Evolutionary conservation across 2,888 invertebrate species (phyloP).

Genomic region (Stictocephala bisonia): DNA sequence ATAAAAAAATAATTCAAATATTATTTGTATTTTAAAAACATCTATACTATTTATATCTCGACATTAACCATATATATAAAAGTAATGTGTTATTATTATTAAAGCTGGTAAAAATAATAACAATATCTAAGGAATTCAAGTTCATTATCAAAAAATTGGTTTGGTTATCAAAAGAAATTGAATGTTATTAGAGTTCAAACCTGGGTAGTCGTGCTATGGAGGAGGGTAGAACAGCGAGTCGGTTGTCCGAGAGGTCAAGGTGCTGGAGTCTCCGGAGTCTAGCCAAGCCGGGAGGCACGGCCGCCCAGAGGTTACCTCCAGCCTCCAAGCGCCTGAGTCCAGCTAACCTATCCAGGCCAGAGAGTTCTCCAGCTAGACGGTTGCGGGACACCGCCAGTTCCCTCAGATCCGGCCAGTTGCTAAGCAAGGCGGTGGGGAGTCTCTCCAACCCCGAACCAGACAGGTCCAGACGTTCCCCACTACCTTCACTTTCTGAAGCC

Average conservation of each 20-base stretch:
- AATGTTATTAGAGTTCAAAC: too few species aligned
- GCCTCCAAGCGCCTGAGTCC: conserved; percentile 63
- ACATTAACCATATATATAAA: too few species aligned
- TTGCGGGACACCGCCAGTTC: conserved; percentile 86
- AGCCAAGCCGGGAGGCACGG: conserved; percentile 72
- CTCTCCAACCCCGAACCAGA: conserved; percentile 81
- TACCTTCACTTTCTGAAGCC: conserved; percentile 56
- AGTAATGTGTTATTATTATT: too few species aligned
- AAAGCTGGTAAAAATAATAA: too few species aligned
- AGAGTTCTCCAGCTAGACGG: conserved; percentile 66
- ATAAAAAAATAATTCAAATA: too few species aligned
- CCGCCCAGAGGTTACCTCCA: conserved; percentile 70
- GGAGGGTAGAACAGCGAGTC: conserved; percentile 73
- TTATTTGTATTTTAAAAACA: too few species aligned
- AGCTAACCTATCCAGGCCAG: conserved; percentile 52
- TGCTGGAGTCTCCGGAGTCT: conserved; percentile 71
- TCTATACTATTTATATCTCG: too few species aligned
- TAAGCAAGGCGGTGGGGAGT: conserved; percentile 70
- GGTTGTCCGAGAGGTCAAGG: conserved; percentile 77
- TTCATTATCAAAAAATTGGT: too few species aligned
- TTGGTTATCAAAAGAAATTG: too few species aligned
- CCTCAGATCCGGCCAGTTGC: conserved; percentile 81
- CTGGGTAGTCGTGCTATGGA: too few species aligned
- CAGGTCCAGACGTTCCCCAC: conserved; percentile 71
- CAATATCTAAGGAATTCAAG: too few species aligned